Base-by-base conservation (phyloP, 2,888 invertebrate genomes). In the Stenodera caucasica region DNA sequence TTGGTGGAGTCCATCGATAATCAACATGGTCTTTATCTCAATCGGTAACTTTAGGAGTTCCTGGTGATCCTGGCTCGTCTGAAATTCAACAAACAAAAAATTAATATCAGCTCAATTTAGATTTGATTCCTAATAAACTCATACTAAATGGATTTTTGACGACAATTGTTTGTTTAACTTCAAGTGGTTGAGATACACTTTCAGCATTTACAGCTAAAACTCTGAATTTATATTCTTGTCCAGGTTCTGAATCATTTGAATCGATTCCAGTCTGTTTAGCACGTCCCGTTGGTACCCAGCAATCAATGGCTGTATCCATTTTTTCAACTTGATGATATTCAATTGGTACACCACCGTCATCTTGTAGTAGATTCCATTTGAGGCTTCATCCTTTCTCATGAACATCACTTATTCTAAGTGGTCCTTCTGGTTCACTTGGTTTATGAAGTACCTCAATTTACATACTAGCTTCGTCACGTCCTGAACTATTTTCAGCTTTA, bases 221-320 rank as follows among this genome's bases (percentile, higher is more conserved):
- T 55, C 99, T 86, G 88, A 99, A 99, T 84, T 98, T 97, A 82
- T 99, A 99, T 79, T 98, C 96, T 74, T 98, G 95, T 15, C 97
- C 98, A 14, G 98, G 98, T 70, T 92, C 91, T 57, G 99, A 83
- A 79, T 96, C 97, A 71, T 91, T 92, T 0, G 96, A 84, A 74
- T 92, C 94, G 61, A 94, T 91, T 77, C 90, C 91, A 0, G 94
- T 92, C 70, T 96, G 95, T 76, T 92, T 92, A 54, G 87, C 84
- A 9, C 91, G 85, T 49, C 90, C 92, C 67, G 91, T 89, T 50
- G 83, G 82, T 54, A 84, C 82, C 84, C 83, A 84, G 69, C 84
- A 79, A 0, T 90, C 91, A 3, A 89, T 90, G 69, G 91, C 90
- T 0, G 90, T 88, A 78, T 94, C 94, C 79, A 92, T 86, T 80